phyloP scores from a whole-genome alignment of 2,888 invertebrate genomes.

The Aspidapion aeneum region DNA sequence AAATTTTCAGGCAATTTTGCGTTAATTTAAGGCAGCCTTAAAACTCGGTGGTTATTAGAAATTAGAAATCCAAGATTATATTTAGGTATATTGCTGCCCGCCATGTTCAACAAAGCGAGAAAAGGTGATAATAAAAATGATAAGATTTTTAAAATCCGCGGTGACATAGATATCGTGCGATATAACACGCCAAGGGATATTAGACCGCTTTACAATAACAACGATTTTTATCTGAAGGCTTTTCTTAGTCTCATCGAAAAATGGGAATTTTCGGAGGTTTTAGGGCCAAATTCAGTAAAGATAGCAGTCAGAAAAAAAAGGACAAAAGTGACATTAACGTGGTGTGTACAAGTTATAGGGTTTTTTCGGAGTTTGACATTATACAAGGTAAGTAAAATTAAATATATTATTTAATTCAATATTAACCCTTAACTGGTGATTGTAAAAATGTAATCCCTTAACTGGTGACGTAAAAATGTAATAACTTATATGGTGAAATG shows the following conservation, averaged over 20 bases:
- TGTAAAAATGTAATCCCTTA: too few relatives aligned
- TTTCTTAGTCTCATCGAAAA: not conserved
- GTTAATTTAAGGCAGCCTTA: too few relatives aligned
- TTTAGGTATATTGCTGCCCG: too few relatives aligned
- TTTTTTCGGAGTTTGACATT: conserved; percentile 32
- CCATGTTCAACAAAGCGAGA: not conserved
- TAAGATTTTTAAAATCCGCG: not conserved
- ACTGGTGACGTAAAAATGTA: too few relatives aligned
- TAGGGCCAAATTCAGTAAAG: conserved; percentile 34
- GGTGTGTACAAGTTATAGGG: conserved; percentile 32
- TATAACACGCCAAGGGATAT: not conserved
- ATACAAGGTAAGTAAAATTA: conserved; percentile 20
- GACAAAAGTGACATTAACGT: conserved; percentile 24
- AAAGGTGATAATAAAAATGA: not conserved
- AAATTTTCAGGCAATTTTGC: too few relatives aligned
- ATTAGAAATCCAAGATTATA: too few relatives aligned
- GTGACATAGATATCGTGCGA: too few relatives aligned
- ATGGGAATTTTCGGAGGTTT: conserved; percentile 38
- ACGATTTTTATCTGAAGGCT: not conserved
- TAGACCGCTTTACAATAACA: not conserved
- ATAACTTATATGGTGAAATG: too few relatives aligned
- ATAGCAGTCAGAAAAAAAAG: conserved; percentile 20
- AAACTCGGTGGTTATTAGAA: too few relatives aligned
- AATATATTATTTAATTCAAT: too few relatives aligned
- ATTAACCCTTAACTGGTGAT: too few relatives aligned